Evolutionary conservation across 2,888 invertebrate species (phyloP).

Genomic region (Apodemia mormo): DNA sequence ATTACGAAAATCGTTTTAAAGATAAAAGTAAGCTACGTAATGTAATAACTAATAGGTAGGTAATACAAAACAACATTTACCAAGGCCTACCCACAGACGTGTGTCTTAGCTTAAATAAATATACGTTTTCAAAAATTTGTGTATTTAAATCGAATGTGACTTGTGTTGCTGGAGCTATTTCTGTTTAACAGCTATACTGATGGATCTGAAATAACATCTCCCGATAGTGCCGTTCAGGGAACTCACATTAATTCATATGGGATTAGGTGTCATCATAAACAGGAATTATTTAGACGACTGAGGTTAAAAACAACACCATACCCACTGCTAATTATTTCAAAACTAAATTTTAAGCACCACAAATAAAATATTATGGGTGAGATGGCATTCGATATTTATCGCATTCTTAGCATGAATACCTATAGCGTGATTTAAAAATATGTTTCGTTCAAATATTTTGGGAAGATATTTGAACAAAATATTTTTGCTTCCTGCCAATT

Average conservation of each 20-base stretch:
- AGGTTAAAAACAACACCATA: slow-evolving; percentile 75
- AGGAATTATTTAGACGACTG: slow-evolving; percentile 79
- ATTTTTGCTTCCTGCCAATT: neutral
- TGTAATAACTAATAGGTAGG: slow-evolving; percentile 29
- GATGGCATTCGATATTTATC: slow-evolving; percentile 6
- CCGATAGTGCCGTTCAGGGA: slow-evolving; percentile 64
- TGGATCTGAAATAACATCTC: slow-evolving; percentile 74
- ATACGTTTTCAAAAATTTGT: slow-evolving; percentile 80
- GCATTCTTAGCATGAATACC: neutral
- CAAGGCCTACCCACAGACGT: slow-evolving; percentile 39
- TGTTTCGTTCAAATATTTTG: neutral
- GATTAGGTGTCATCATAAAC: slow-evolving; percentile 82
- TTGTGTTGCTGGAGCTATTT: slow-evolving; percentile 77
- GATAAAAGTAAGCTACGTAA: slow-evolving; percentile 19
- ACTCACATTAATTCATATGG: slow-evolving; percentile 78
- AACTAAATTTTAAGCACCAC: slow-evolving; percentile 7
- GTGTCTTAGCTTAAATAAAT: slow-evolving; percentile 78
- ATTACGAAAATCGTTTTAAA: slow-evolving; percentile 18
- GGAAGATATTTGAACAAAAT: neutral
- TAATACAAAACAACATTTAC: slow-evolving; percentile 42
- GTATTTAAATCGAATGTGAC: slow-evolving; percentile 80
- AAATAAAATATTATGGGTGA: slow-evolving; percentile 14
- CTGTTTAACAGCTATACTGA: slow-evolving; percentile 72
- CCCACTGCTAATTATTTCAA: slow-evolving; percentile 54
- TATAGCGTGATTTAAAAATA: slow-evolving; percentile 5